Base-by-base conservation (phyloP, 1,140 invertebrate species). In the Cyclina sinensis region DNA sequence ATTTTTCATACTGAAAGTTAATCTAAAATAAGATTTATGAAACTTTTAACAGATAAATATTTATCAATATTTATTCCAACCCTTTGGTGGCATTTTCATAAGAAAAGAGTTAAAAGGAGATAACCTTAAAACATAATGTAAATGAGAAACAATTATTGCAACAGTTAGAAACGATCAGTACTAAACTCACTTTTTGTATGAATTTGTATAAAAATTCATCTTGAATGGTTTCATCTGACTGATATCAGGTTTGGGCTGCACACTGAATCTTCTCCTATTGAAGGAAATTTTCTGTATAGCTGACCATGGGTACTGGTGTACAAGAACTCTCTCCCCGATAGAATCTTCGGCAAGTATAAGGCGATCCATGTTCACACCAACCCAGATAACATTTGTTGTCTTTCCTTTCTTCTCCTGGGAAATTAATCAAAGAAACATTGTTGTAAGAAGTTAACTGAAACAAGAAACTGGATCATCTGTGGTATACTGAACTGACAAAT, bases 261-360 rank as follows among this genome's bases (percentile, higher is more conserved):
- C 90, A 59, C 93, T 94, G 91, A 96, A 96, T 35, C 95, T 90
- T 51, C 95, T 94, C 70, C 94, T 94, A 86, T 96, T 96, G 89
- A 96, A 96, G 57, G 96, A 96, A 30, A 96, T 94, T 81, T 96
- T 96, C 86, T 96, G 91, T 32, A 95, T 95, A 24, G 92, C 89
- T 18, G 94, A 89, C 96, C 96, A 96, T 11, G 93, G 89, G 74
- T 95, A 93, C 32, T 93, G 92, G 18, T 94, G 92, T 12, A 92
- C 91, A 18, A 94, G 89, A 9, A 92, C 79, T 46, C 95, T 93
- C 4, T 92, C 86, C 35, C 79, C 78, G 12, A 32, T 48, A 16
- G 43, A 32, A 32, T 93, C 91, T 37, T 96, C 95, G 37, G 94
- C 95, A 32, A 96, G 88, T 11, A 94, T 83, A 30, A 96, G 89